Evolutionary conservation across 1,140 invertebrate genomes (phyloP), one percentile per base, ranked within the genome.

Genomic region (Aphaenogaster floridana): DNA sequence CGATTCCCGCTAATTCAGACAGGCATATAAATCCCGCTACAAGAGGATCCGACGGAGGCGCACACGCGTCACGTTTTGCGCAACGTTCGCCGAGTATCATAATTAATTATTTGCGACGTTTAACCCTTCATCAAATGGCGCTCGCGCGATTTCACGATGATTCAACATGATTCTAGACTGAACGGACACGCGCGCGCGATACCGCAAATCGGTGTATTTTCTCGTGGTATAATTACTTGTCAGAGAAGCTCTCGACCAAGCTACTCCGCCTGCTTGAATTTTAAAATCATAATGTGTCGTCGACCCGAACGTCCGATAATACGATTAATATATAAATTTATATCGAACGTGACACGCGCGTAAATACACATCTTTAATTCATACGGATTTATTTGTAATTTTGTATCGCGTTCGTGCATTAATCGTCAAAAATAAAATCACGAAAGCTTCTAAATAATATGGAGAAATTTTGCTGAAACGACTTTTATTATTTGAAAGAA

Each of bases 1-100:
- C 48, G 79, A 85, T 80, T 77, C 28, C 59, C 63, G 76, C 63
- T 89, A 90, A 90, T 90, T 80, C 76, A 89, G 61, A 39, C 48
- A 42, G 72, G 45, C 57, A 57, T 42, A 80, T 88, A 79, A 86
- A 86, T 89, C 66, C 39, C 48, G 45, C 9, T 39, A 61, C 59
- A 68, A 76, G 68, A 42, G 21, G 1, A 63, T 50, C 28, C 59
- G 13, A 28, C 64, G 13, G 11, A 64, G 28, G 11, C 39, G 52
- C 88, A 7, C 15, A 76, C 78, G 54, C 54, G 21, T 61, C 74
- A 36, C 66, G 36, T 17, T 9, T 42, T 39, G 52, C 9, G 57
- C 72, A 76, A 76, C 13, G 13, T 66, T 45, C 36, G 50, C 1
- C 45, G 21, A n/a, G 34, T 48, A 88, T 63, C 42, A 66, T 79